phyloP scores from a whole-genome alignment of 2,888 invertebrate genomes.

The Charanyca ferruginea region DNA sequence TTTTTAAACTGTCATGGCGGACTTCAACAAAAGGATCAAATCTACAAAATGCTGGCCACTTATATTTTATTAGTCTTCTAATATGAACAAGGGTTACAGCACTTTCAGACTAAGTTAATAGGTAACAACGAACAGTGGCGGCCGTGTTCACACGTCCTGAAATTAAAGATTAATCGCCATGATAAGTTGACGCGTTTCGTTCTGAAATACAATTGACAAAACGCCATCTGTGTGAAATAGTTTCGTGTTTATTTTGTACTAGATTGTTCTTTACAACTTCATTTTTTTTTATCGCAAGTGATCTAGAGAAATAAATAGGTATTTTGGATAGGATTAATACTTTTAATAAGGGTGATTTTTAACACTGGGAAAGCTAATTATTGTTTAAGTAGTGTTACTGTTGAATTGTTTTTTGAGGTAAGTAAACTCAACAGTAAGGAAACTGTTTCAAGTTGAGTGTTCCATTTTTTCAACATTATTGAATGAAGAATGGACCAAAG shows the following conservation, averaged over 20 bases:
- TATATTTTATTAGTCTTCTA: conserved; percentile 23
- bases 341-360: conserved; percentile 31
- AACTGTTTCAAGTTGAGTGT: no score
- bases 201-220: conserved; percentile 67
- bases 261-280: conserved; percentile 55
- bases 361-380: not conserved
- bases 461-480: no score
- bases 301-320: conserved; percentile 42
- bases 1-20: no score
- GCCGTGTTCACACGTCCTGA: conserved; percentile 78
- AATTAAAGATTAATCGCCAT: conserved; percentile 72
- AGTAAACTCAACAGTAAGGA: not conserved
- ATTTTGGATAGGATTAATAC: conserved; percentile 16
- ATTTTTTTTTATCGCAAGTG: conserved; percentile 53
- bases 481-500: no score
- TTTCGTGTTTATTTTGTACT: conserved; percentile 63
- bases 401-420: not conserved
- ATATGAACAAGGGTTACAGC: conserved; percentile 41
- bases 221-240: conserved; percentile 61
- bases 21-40: not conserved
- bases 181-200: conserved; percentile 69
- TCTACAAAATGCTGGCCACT: not conserved
- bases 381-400: not conserved
- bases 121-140: conserved; percentile 61
- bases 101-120: conserved; percentile 65